phyloP scores from a whole-genome alignment of 2,797 vertebrate genomes.

The Pyrocephalus nanus region DNA sequence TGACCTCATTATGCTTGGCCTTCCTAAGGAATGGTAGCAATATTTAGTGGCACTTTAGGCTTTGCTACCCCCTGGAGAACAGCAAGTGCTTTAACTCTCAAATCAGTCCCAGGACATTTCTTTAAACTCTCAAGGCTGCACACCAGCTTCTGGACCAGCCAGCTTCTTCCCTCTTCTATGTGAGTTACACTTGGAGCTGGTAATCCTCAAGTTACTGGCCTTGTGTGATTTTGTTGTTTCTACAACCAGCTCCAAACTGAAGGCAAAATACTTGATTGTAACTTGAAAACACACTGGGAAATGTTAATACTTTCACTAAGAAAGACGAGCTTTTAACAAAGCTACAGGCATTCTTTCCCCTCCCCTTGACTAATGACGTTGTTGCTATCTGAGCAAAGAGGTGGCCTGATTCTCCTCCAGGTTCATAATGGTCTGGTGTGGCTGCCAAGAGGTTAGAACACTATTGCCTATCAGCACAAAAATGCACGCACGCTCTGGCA shows the following conservation, averaged over 20 bases:
- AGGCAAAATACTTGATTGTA: background rate
- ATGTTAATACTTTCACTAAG: background rate
- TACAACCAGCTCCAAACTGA: background rate
- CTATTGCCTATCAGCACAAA: background rate
- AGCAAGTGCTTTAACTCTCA: background rate
- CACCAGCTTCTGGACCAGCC: background rate
- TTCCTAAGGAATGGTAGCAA: background rate
- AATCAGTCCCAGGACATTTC: background rate
- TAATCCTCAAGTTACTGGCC: background rate
- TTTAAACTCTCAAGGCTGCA: background rate
- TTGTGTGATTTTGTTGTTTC: background rate
- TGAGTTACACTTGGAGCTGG: background rate
- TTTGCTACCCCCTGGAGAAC: background rate
- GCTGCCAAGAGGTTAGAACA: background rate
- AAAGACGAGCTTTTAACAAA: background rate
- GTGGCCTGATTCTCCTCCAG: background rate
- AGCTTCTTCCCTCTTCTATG: background rate
- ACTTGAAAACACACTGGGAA: background rate
- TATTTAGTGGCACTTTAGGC: background rate
- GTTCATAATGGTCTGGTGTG: background rate
- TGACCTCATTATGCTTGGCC: background rate
- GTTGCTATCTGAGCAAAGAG: background rate
- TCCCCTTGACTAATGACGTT: background rate
- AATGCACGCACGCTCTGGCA: fast-evolving
- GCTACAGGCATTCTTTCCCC: background rate